Evolutionary conservation across 1,140 invertebrate species (phyloP).

Genomic region (Brachionus asplanchnoidis): DNA sequence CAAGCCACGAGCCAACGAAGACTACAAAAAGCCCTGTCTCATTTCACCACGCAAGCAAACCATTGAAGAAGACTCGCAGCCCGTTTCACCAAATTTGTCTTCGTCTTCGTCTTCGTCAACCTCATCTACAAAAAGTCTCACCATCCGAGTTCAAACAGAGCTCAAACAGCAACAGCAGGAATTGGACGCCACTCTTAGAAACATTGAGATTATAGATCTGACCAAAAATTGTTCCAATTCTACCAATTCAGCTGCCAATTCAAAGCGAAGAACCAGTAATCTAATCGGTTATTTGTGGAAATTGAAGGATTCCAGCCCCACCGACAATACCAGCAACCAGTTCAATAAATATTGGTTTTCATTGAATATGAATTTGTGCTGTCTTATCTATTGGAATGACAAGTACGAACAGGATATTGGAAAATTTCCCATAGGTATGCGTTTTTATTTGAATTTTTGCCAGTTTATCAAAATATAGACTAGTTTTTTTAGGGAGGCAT

Average conservation of each 20-base stretch:
- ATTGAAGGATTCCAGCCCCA: background rate
- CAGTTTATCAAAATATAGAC: background rate
- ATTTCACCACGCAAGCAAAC: background rate
- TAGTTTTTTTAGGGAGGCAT: too few species aligned
- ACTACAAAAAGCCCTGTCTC: conserved; percentile 5
- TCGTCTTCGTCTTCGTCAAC: background rate
- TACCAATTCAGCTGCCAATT: background rate
- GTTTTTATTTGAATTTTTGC: background rate
- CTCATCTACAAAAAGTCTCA: background rate
- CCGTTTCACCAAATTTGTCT: conserved; percentile 10
- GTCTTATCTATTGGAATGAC: conserved; percentile 29
- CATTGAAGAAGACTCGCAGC: conserved; percentile 10
- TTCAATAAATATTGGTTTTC: conserved; percentile 33
- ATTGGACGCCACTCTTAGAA: background rate
- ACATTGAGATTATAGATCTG: conserved; percentile 20
- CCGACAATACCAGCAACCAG: background rate
- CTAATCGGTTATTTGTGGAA: conserved; percentile 18
- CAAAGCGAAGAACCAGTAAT: background rate
- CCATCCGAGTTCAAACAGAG: background rate
- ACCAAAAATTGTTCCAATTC: background rate
- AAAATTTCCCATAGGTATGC: conserved; percentile 1
- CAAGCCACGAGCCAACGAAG: background rate
- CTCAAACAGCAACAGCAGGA: background rate
- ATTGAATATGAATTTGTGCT: conserved; percentile 1
- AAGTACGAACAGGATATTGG: conserved; percentile 18